These are phyloP conservation scores for Troilus luridus DNA, from an alignment of 2,888 invertebrate genomes.

Conservation along the genomic window DNA sequence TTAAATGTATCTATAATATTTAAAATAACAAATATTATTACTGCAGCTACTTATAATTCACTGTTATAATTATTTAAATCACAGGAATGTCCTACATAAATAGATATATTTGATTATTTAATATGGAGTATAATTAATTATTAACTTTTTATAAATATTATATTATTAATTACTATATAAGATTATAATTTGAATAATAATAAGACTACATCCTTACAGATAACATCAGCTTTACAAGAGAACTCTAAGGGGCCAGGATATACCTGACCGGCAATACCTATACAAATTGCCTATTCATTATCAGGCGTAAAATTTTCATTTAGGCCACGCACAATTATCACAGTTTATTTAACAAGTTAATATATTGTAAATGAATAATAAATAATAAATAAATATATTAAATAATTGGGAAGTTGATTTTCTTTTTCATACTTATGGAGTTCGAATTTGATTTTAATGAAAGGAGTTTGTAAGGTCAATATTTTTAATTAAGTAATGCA, in stretches of 20 bases:
- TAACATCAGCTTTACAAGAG: background rate
- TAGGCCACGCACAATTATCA: too few species aligned
- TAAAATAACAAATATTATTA: too few species aligned
- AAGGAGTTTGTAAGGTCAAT: too few species aligned
- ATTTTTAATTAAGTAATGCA: too few species aligned
- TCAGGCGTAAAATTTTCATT: conserved; percentile 23
- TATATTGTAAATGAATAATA: too few species aligned
- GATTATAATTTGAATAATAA: background rate
- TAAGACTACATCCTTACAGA: background rate
- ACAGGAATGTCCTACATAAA: background rate
- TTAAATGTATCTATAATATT: background rate
- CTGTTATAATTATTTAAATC: background rate
- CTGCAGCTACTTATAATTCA: background rate
- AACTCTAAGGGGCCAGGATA: background rate
- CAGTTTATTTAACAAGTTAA: too few species aligned
- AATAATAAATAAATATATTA: too few species aligned
- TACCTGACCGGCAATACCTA: conserved; percentile 52
- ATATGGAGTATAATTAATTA: background rate
- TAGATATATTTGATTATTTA: background rate
- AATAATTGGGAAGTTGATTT: too few species aligned
- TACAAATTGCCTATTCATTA: conserved; percentile 47
- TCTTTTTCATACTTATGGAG: too few species aligned
- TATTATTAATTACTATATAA: too few species aligned
- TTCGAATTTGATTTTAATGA: too few species aligned
- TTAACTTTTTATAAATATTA: too few species aligned